A percentile compares a stretch with the other conserved stretches of the same genome.
Evolutionary conservation across 2,113 vertebrate species (phyloP).

Genomic region (Psilopsiagon aurifrons): DNA sequence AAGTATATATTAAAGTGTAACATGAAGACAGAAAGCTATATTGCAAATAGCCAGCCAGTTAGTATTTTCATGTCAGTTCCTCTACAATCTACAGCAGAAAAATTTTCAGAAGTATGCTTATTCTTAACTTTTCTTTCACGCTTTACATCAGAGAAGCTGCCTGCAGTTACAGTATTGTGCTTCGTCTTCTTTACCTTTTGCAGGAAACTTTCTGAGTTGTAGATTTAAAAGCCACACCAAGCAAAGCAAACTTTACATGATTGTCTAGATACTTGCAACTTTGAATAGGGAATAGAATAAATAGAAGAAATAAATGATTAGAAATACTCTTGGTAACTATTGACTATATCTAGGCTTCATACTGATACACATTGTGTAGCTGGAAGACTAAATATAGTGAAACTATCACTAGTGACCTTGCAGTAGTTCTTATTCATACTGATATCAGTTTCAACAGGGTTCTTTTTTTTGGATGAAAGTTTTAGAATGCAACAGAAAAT

Average conservation of each 20-base stretch:
- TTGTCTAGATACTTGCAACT: neutral
- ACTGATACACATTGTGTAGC: fast-evolving
- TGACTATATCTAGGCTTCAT: neutral
- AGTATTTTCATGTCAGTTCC: neutral
- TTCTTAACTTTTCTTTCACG: neutral
- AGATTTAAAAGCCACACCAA: neutral
- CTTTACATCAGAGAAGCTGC: neutral
- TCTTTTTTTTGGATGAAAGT: neutral
- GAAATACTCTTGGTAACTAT: neutral
- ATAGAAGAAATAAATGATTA: neutral
- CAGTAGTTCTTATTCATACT: neutral
- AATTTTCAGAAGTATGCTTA: neutral
- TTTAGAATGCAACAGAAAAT: neutral
- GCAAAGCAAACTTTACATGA: neutral
- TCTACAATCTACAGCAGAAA: neutral
- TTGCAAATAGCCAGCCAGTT: neutral
- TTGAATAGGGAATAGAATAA: neutral
- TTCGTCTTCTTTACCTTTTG: neutral
- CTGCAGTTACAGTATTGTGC: neutral
- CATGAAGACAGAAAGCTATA: neutral
- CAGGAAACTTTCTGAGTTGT: neutral
- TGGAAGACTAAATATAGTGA: neutral
- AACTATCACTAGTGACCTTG: neutral
- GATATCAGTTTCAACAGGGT: neutral
- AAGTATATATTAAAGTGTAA: neutral